phyloP scores from a whole-genome alignment of 2,113 vertebrate genomes.

The Nymphicus hollandicus region DNA sequence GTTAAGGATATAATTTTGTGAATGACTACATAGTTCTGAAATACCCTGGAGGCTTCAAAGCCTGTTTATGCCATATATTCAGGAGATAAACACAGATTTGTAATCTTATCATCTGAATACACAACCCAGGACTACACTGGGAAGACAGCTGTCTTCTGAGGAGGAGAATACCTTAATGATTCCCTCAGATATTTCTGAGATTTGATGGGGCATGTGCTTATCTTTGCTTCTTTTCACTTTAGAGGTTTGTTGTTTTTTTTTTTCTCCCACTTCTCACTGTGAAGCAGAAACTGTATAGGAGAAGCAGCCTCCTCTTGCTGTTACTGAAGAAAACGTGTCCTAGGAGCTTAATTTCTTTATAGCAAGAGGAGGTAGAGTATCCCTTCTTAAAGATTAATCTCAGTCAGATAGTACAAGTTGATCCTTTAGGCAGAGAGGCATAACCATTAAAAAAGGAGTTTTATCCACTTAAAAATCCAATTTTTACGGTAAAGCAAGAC shows the following conservation, averaged over 20 bases:
- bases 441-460: background rate
- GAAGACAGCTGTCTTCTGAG: background rate
- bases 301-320: background rate
- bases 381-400: background rate
- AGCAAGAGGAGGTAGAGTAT: background rate
- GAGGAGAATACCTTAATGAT: background rate
- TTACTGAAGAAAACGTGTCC: background rate
- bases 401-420: background rate
- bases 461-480: background rate
- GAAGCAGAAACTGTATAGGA: background rate
- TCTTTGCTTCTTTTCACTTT: background rate
- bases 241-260: background rate
- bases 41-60: background rate
- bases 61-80: background rate
- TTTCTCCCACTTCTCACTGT: background rate
- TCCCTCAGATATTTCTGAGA: background rate
- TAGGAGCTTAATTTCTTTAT: background rate
- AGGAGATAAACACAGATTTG: background rate
- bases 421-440: background rate
- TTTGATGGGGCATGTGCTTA: background rate
- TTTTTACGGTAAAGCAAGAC: background rate
- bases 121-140: background rate
- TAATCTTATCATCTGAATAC: background rate
- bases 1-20: background rate
- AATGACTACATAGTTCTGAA: background rate